A percentile compares a stretch with the other conserved stretches of the same genome.
These are phyloP conservation scores for Microctenopoma lineatum DNA, from an alignment of 2,797 vertebrate genomes.

Conservation along the genomic window DNA sequence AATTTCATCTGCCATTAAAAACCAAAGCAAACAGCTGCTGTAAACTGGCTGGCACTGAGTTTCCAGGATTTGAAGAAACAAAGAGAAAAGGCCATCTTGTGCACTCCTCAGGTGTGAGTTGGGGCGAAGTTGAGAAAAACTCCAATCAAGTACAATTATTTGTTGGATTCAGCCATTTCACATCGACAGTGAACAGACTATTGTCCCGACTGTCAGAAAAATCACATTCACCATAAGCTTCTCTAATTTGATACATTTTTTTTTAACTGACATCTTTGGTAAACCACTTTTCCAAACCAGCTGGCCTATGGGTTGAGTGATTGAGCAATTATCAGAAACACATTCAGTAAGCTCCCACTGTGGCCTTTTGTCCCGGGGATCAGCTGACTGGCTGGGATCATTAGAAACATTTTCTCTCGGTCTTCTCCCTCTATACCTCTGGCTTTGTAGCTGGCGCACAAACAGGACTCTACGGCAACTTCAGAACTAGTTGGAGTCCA, in stretches of 20 bases:
- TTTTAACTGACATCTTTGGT: slow-evolving; percentile 42
- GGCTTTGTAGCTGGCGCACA: slow-evolving; percentile 54
- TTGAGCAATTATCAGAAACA: slow-evolving; percentile 77
- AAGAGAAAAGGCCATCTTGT: slow-evolving; percentile 16
- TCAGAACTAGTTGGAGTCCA: slow-evolving; percentile 61
- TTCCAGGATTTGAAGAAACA: slow-evolving; percentile 18
- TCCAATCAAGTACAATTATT: slow-evolving; percentile 71
- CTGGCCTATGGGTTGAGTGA: slow-evolving; percentile 56
- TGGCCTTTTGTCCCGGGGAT: slow-evolving; percentile 61
- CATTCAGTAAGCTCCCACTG: slow-evolving; percentile 55
- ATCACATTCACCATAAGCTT: slow-evolving; percentile 56
- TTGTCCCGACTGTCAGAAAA: slow-evolving; percentile 54
- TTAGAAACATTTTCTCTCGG: slow-evolving; percentile 64
- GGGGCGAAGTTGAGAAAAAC: slow-evolving; percentile 43
- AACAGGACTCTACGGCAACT: slow-evolving; percentile 53
- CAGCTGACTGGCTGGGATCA: slow-evolving; percentile 50
- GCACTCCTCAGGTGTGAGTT: slow-evolving; percentile 42
- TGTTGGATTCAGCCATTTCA: slow-evolving; percentile 46
- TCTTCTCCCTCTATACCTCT: slow-evolving; percentile 49
- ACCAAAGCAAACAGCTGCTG: slow-evolving; percentile 58
- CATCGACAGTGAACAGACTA: slow-evolving; percentile 51
- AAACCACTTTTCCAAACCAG: slow-evolving; percentile 47
- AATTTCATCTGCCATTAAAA: slow-evolving; percentile 74
- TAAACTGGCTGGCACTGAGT: slow-evolving; percentile 35
- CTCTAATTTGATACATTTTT: slow-evolving; percentile 60